Evolutionary conservation across 2,113 vertebrate species (phyloP).

Genomic region (Odontophorus gujanensis): DNA sequence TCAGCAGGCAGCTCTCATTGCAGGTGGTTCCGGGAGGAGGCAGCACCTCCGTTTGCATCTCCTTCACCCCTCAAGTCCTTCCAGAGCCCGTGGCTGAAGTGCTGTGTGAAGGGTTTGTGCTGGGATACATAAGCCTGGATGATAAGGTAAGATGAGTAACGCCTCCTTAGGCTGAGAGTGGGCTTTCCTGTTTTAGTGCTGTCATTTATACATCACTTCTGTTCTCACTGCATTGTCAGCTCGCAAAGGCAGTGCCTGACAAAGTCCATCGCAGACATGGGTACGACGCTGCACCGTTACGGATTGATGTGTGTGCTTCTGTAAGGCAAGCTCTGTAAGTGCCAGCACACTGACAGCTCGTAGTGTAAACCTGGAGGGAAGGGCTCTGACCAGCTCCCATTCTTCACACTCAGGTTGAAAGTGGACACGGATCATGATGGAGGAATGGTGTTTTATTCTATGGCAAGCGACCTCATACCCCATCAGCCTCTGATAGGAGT

Average conservation of each 20-base stretch:
- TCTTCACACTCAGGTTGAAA: conserved; percentile 76
- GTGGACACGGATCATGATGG: conserved; percentile 78
- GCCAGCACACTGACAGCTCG: rapidly evolving
- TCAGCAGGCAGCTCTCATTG: rapidly evolving
- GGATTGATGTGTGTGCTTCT: conserved; percentile 79
- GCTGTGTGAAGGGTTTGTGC: conserved; percentile 76
- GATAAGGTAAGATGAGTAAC: conserved; percentile 80
- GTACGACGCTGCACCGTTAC: conserved; percentile 77
- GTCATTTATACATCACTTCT: rapidly evolving
- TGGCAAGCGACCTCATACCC: conserved; percentile 85
- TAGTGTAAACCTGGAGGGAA: rapidly evolving
- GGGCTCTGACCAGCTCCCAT: background rate
- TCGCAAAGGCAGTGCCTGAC: conserved; percentile 68
- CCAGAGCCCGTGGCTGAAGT: conserved; percentile 52
- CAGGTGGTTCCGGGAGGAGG: conserved; percentile 89
- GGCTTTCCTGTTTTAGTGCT: background rate
- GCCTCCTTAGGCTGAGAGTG: rapidly evolving
- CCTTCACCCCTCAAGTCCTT: conserved; percentile 86
- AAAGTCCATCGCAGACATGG: conserved; percentile 80
- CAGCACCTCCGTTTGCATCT: conserved; percentile 78
- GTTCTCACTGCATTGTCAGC: conserved; percentile 63
- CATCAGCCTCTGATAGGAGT: conserved; percentile 38
- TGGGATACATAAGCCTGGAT: conserved; percentile 91
- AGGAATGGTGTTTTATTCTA: conserved; percentile 79
- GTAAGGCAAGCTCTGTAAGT: conserved; percentile 84